A percentile compares a stretch with the other conserved stretches of the same genome.
phyloP scores from a whole-genome alignment of 53 echinoderm and acorn worm genomes.

The Patiria pectinifera region DNA sequence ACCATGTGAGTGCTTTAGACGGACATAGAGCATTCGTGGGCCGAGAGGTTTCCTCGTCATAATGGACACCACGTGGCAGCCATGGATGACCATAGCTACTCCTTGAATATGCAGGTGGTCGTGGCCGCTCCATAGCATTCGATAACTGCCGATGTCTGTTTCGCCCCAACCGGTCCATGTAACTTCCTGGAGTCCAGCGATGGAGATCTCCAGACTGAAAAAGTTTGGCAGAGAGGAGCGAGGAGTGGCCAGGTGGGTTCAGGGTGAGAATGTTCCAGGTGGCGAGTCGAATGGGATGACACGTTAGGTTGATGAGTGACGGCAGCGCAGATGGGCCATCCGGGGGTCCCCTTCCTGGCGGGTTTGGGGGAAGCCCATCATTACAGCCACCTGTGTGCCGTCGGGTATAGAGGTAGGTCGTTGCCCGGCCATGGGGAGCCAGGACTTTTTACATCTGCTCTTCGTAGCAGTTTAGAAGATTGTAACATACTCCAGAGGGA shows the following conservation, averaged over 20 bases:
- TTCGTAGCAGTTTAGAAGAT: too few species aligned
- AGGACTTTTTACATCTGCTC: too few species aligned
- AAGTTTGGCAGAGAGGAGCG: not conserved
- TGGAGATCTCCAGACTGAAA: not conserved
- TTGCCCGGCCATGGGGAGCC: too few species aligned
- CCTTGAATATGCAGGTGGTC: not conserved
- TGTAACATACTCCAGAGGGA: too few species aligned
- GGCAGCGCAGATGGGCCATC: not conserved
- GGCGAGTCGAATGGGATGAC: not conserved
- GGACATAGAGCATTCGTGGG: not conserved
- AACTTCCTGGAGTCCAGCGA: not conserved
- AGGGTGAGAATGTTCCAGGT: not conserved
- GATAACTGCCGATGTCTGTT: not conserved
- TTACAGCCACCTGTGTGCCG: too few species aligned
- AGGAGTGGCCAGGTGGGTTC: not conserved
- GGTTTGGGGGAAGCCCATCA: slow-evolving; percentile 1
- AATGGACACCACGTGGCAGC: not conserved
- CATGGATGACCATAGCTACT: not conserved
- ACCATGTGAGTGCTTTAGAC: too few species aligned
- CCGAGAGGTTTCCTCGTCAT: not conserved
- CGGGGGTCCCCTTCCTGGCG: not conserved
- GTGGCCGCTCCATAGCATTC: not conserved
- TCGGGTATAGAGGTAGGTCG: too few species aligned
- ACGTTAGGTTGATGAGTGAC: not conserved
- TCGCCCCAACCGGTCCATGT: not conserved